phyloP scores from a whole-genome alignment of 2,888 invertebrate genomes.

The Barypeithes pellucidus region DNA sequence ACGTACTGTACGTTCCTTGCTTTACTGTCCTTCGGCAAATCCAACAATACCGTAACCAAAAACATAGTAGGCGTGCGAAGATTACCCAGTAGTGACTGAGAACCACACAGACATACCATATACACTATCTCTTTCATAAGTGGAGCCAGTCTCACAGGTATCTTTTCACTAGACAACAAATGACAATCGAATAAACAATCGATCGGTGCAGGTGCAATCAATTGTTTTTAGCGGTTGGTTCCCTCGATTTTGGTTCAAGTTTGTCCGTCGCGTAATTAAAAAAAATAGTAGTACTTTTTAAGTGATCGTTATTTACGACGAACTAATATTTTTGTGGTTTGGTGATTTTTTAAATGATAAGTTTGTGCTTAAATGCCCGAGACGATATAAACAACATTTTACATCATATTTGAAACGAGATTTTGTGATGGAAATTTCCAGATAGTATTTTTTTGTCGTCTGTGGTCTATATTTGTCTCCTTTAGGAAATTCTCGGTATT shows the following conservation, averaged over 20 bases:
- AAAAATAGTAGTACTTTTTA: background rate
- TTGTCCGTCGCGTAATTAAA: slow-evolving; percentile 4
- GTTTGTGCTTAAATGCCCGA: no score
- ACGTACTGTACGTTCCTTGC: no score
- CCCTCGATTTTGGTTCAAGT: slow-evolving; percentile 18
- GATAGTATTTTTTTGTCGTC: no score
- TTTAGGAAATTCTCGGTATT: no score
- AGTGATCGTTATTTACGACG: background rate
- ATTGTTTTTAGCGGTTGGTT: slow-evolving; percentile 28
- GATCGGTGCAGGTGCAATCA: slow-evolving; percentile 49
- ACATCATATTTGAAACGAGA: no score
- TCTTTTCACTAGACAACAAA: slow-evolving; percentile 53
- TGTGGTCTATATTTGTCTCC: no score
- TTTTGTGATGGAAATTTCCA: no score
- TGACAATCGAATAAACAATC: slow-evolving; percentile 53
- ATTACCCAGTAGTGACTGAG: slow-evolving; percentile 40
- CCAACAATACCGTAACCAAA: slow-evolving; percentile 4
- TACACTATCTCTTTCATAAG: slow-evolving; percentile 53
- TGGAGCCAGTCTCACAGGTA: slow-evolving; percentile 51
- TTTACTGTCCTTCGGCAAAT: no score
- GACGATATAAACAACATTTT: no score
- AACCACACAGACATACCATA: slow-evolving; percentile 46
- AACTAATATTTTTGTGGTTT: slow-evolving; percentile 4
- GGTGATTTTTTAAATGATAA: no score
- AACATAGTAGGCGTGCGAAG: slow-evolving; percentile 45